Evolutionary conservation across 2,113 vertebrate genomes (phyloP).

Genomic region (Mola mola): DNA sequence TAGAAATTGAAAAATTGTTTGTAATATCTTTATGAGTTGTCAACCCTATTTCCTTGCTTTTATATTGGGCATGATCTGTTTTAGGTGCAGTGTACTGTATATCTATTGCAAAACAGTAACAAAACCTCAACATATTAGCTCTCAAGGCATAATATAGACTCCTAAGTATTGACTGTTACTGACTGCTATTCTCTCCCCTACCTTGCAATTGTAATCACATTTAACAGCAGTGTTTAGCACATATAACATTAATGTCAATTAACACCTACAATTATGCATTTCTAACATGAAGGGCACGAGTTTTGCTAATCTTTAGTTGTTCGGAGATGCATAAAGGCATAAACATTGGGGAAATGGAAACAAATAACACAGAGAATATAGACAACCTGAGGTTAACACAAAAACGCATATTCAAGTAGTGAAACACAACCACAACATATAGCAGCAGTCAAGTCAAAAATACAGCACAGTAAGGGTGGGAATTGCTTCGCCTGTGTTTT

Average conservation of each 20-base stretch:
- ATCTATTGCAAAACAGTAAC: slow-evolving; percentile 53
- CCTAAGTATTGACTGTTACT: slow-evolving; percentile 42
- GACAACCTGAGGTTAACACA: slow-evolving; percentile 93
- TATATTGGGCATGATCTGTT: slow-evolving; percentile 32
- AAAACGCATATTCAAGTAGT: slow-evolving; percentile 97
- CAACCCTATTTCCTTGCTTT: slow-evolving; percentile 76
- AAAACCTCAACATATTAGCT: slow-evolving; percentile 61
- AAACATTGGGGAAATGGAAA: slow-evolving; percentile 78
- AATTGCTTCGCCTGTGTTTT: slow-evolving; percentile 37
- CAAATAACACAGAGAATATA: slow-evolving; percentile 94
- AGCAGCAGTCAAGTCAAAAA: slow-evolving; percentile 93
- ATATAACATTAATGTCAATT: slow-evolving; percentile 25
- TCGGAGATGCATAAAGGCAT: slow-evolving; percentile 86
- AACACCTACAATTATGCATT: slow-evolving; percentile 41
- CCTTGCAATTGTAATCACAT: slow-evolving; percentile 60
- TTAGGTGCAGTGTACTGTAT: slow-evolving; percentile 46
- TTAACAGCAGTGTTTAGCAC: slow-evolving; percentile 46
- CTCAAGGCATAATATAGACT: slow-evolving; percentile 71
- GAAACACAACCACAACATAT: slow-evolving; percentile 90
- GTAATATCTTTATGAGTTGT: slow-evolving; percentile 70
- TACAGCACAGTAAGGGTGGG: slow-evolving; percentile 87
- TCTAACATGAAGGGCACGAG: slow-evolving; percentile 73
- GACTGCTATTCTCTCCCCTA: too few relatives aligned
- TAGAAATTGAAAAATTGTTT: slow-evolving; percentile 78
- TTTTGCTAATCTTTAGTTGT: slow-evolving; percentile 84